A percentile compares a stretch with the other conserved stretches of the same genome.
phyloP scores from a whole-genome alignment of 2,113 vertebrate species.

The Chloebia gouldiae region DNA sequence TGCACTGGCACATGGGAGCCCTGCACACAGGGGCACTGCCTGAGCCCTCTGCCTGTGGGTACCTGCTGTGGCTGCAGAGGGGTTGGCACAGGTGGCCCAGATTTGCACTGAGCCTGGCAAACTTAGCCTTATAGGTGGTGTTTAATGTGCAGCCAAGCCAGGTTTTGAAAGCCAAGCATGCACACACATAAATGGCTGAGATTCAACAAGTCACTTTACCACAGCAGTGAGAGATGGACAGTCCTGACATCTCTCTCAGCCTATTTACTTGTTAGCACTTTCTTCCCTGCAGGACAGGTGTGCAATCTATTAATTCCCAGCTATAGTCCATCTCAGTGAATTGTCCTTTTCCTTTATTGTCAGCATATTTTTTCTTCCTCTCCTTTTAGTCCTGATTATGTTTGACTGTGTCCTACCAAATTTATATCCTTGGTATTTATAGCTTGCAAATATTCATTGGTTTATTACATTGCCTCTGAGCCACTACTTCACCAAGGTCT shows the following conservation, averaged over 20 bases:
- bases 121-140: background rate
- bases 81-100: background rate
- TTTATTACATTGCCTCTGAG: background rate
- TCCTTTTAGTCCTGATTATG: background rate
- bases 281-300: background rate
- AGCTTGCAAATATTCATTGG: conserved; percentile 29
- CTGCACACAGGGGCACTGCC: background rate
- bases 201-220: background rate
- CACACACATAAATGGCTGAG: background rate
- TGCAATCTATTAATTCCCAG: background rate
- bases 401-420: background rate
- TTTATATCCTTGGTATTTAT: background rate
- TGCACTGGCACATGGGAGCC: too few relatives aligned
- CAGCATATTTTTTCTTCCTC: background rate
- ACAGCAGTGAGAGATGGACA: background rate
- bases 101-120: background rate
- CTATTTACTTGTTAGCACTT: background rate
- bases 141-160: background rate
- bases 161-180: background rate
- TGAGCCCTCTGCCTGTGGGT: rapidly evolving
- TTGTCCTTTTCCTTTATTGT: background rate
- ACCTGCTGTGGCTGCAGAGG: rapidly evolving
- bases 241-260: background rate
- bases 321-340: background rate
- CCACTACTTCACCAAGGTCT: background rate